A percentile compares a stretch with the other conserved stretches of the same genome.
Evolutionary conservation across 1,140 invertebrate genomes (phyloP).

Genomic region (Drosophila kurseongensis): DNA sequence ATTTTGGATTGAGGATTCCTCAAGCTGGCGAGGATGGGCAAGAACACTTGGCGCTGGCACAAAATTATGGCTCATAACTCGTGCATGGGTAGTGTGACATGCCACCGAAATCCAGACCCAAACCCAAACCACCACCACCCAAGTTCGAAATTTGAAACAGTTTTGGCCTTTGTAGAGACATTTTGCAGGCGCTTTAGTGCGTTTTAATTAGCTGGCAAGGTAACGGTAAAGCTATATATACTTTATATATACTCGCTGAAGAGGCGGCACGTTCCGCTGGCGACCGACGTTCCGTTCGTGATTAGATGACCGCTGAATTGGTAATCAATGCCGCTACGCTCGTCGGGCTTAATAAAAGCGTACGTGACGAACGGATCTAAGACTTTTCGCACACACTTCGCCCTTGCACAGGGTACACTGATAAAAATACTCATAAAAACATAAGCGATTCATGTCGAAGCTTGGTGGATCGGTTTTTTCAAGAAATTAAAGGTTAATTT

Average conservation of each 20-base stretch:
- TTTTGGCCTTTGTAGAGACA: conserved; percentile 12
- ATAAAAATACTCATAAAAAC: not conserved
- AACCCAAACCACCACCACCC: not conserved
- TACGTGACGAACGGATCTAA: conserved; percentile 65
- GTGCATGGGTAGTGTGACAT: conserved; percentile 50
- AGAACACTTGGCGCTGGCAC: conserved; percentile 65
- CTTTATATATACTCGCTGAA: not conserved
- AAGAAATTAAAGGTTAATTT: no score
- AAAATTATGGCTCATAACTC: conserved; percentile 80
- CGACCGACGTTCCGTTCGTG: conserved; percentile 42
- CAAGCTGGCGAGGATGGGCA: conserved; percentile 19
- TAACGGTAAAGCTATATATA: conserved; percentile 10
- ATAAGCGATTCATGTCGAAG: not conserved
- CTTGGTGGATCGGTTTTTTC: no score
- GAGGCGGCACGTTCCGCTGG: conserved; percentile 45
- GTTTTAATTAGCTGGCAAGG: conserved; percentile 73
- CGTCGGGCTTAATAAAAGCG: conserved; percentile 74
- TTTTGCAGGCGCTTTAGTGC: conserved; percentile 62
- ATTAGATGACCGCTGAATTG: conserved; percentile 83
- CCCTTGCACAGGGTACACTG: conserved; percentile 3
- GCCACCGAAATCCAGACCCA: not conserved
- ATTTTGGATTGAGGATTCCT: conserved; percentile 10
- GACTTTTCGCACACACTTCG: conserved; percentile 74
- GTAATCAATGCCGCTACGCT: conserved; percentile 73
- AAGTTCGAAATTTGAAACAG: conserved; percentile 1